A percentile compares a stretch with the other conserved stretches of the same genome.
These are phyloP conservation scores for Trinorchestia longiramus DNA, from an alignment of 1,140 invertebrate species.

Conservation along the genomic window DNA sequence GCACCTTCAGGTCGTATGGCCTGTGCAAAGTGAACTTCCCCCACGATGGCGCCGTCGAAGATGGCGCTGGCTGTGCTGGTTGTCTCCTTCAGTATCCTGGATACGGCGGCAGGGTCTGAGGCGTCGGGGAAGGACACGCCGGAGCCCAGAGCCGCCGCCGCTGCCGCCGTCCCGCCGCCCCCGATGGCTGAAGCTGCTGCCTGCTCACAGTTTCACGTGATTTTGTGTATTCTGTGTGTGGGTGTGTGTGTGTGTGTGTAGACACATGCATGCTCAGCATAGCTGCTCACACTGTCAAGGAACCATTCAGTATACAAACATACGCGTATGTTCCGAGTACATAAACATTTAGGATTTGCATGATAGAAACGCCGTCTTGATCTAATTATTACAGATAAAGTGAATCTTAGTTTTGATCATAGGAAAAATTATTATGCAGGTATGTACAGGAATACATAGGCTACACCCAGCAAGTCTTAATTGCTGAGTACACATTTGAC, in stretches of 20 bases:
- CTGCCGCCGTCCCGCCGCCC: neutral
- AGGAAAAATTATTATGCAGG: too few relatives aligned
- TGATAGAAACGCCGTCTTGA: too few relatives aligned
- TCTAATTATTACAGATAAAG: too few relatives aligned
- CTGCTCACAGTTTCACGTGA: neutral
- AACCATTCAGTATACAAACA: too few relatives aligned
- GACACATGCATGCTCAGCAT: neutral
- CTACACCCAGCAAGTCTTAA: too few relatives aligned
- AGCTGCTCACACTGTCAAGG: neutral
- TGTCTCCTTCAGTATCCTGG: neutral
- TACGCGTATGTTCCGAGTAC: too few relatives aligned
- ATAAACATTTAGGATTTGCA: too few relatives aligned
- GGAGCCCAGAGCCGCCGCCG: neutral
- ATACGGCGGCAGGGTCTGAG: neutral
- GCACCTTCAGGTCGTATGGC: neutral
- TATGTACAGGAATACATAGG: too few relatives aligned
- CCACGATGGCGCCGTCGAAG: neutral
- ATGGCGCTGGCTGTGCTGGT: constrained; percentile 6
- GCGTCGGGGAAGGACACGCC: constrained; percentile 4
- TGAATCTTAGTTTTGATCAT: too few relatives aligned
- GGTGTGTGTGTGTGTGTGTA: neutral
- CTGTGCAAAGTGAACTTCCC: constrained; percentile 25
- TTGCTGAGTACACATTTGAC: too few relatives aligned
- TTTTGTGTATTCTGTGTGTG: too few relatives aligned
- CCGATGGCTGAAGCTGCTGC: neutral